Evolutionary conservation across 2,113 vertebrate genomes (phyloP).

Genomic region (western clawed frog (Xenopus tropicalis)): DNA sequence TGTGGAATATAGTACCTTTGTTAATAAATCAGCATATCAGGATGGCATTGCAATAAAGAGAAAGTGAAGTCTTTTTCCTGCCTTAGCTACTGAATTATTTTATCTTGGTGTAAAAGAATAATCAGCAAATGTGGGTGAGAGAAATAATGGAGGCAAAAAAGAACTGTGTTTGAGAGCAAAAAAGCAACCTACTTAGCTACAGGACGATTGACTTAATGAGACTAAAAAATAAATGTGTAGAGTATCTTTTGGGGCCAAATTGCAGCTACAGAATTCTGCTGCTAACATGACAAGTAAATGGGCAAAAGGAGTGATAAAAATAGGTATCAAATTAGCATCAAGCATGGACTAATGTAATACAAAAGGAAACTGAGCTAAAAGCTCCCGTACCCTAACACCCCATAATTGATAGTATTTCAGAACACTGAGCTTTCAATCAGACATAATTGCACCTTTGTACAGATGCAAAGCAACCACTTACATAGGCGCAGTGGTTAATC

Average conservation of each 20-base stretch:
- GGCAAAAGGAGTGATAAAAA: not conserved
- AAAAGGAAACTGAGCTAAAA: not conserved
- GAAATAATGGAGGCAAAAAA: constrained; percentile 32
- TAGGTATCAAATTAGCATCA: not conserved
- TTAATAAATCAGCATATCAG: too few relatives aligned
- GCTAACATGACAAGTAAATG: not conserved
- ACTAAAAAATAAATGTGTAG: not conserved
- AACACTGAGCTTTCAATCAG: not conserved
- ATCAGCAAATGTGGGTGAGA: constrained; percentile 37
- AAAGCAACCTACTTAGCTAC: too few relatives aligned
- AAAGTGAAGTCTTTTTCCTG: not conserved
- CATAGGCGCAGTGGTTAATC: not conserved
- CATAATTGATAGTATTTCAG: not conserved
- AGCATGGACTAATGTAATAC: not conserved
- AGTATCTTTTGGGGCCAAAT: not conserved
- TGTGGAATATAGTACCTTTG: too few relatives aligned
- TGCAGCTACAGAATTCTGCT: not conserved
- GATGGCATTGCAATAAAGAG: too few relatives aligned
- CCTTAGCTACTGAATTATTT: constrained; percentile 24
- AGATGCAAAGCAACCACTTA: not conserved
- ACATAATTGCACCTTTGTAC: not conserved
- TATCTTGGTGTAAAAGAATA: constrained; percentile 15
- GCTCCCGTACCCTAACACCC: not conserved
- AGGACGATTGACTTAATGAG: not conserved
- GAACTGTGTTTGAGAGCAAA: not conserved